phyloP scores from a whole-genome alignment of 2,888 invertebrate species.

The Halictus ligatus region DNA sequence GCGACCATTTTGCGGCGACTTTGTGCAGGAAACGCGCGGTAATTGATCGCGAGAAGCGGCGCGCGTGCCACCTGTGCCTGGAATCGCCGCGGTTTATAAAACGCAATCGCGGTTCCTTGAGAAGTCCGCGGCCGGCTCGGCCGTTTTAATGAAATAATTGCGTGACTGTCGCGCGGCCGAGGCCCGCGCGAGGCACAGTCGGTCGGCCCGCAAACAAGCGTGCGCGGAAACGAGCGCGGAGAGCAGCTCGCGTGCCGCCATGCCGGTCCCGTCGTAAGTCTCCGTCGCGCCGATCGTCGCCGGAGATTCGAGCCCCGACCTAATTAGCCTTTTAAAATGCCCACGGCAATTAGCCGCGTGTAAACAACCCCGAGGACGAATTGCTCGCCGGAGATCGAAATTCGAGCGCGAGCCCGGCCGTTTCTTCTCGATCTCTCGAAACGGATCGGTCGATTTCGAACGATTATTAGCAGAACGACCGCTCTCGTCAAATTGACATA shows the following conservation, averaged over 20 bases:
- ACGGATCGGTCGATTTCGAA: constrained; percentile 12
- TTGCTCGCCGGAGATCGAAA: background rate
- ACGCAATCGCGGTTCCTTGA: constrained; percentile 42
- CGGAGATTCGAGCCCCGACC: constrained; percentile 70
- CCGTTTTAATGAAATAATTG: constrained; percentile 61
- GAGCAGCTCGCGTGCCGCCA: constrained; percentile 57
- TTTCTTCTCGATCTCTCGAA: background rate
- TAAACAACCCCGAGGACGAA: background rate
- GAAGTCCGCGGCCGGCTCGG: constrained; percentile 21
- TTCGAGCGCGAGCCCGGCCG: background rate
- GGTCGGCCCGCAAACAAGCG: constrained; percentile 38
- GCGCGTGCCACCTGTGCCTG: constrained; percentile 24
- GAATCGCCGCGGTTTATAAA: constrained; percentile 26
- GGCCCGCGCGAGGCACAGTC: constrained; percentile 30
- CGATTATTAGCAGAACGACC: constrained; percentile 49
- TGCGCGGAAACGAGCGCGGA: constrained; percentile 20
- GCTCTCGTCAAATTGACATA: constrained; percentile 57
- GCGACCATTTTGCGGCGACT: background rate
- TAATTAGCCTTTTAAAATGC: constrained; percentile 66
- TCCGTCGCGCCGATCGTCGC: constrained; percentile 68
- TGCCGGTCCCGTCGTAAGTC: constrained; percentile 59
- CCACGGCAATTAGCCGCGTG: constrained; percentile 39
- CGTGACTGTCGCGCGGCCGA: constrained; percentile 36
- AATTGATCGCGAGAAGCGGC: constrained; percentile 30
- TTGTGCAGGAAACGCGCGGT: constrained; percentile 27